These are phyloP conservation scores for Stercorarius parasiticus DNA, from an alignment of 2,113 vertebrate genomes.

Conservation along the genomic window DNA sequence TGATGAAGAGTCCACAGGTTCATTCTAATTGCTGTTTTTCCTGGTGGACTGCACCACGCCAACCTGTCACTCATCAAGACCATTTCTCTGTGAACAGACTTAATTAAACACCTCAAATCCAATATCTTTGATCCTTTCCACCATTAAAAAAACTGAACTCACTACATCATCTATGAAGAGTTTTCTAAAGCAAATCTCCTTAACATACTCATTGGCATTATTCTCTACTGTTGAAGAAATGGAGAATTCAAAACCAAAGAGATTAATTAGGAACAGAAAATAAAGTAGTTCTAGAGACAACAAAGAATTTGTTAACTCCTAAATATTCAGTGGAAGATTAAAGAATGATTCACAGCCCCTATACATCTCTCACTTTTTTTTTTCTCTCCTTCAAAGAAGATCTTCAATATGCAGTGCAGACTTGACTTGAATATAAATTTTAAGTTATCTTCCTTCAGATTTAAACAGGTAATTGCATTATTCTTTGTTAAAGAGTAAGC, in stretches of 20 bases:
- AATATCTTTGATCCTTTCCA: slow-evolving; percentile 68
- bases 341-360: neutral
- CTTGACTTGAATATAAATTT: neutral
- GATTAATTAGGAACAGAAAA: slow-evolving; percentile 26
- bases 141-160: neutral
- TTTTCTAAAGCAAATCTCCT: slow-evolving; percentile 15
- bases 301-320: neutral
- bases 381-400: neutral
- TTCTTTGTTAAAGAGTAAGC: neutral
- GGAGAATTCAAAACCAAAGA: neutral
- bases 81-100: slow-evolving; percentile 75
- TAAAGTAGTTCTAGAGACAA: neutral
- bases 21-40: slow-evolving; percentile 69
- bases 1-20: slow-evolving; percentile 47
- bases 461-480: neutral
- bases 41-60: slow-evolving; percentile 62
- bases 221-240: neutral
- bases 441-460: neutral
- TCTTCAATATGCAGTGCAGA: neutral
- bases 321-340: neutral
- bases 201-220: neutral
- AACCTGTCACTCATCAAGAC: slow-evolving; percentile 66
- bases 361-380: neutral
- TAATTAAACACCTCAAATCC: slow-evolving; percentile 78
- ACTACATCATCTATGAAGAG: slow-evolving; percentile 24